Evolutionary conservation across 2,888 invertebrate species (phyloP), one percentile per base, ranked within the genome.

Genomic region (Steinernema carpocapsae): DNA sequence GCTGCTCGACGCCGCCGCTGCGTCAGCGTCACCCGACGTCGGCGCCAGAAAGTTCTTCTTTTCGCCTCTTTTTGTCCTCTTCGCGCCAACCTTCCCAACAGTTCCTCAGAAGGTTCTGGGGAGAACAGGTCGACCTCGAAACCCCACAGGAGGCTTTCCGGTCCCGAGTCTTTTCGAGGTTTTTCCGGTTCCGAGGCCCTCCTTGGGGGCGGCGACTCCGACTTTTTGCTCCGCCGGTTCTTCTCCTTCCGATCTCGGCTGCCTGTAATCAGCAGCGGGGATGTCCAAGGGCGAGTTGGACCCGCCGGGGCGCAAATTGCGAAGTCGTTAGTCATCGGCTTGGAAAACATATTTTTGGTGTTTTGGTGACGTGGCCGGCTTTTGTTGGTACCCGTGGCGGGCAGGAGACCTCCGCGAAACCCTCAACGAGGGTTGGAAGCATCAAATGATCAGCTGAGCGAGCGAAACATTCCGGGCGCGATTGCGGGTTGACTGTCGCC

Each of bases 311-410:
- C 64, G 64, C 64, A 26, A 64, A 10, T 29, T 29, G 64, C 64
- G 64, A 64, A 32, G 32, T 64, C 37, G 64, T 64, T 64, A 64
- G 64, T 64, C 64, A 64, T 64, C 32, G 64, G 64, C 64, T 29
- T 64, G 64, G 64, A 64, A 64, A 64, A 64, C 64, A 64, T 64
- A 64, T 64, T 64, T 64, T 64, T 64, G 64, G 64, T 32, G 32
- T 32, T 32, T 37, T 37, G 32, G 10, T 32, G 32, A 7, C 32
- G 64, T 32, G 64, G 64, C 48, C 48, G 48, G 48, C 48, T 48
- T 37, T 48, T 48, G 48, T 48, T 19, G 48, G 48, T 48, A 14
- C 37, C 37, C 37, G 37, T 10, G 37, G 37, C 48, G 48, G 48
- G 17, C 48, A 14, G 48, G 48, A 48, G 48, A 48, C 48, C 48